phyloP scores from a whole-genome alignment of 2,797 vertebrate genomes.

The Siniperca obscura region DNA sequence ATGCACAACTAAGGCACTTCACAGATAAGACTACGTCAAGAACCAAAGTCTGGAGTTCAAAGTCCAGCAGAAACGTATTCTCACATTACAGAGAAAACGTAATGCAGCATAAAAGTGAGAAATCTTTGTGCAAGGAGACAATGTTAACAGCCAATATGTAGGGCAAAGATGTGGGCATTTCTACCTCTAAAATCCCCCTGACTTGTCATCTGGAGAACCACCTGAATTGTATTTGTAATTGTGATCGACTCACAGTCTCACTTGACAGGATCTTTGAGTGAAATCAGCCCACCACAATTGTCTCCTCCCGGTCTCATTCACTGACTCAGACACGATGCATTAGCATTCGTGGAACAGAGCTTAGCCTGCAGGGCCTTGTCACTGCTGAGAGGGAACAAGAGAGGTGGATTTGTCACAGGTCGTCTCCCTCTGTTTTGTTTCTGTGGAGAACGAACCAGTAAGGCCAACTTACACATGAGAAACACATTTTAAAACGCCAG shows the following conservation, averaged over 20 bases:
- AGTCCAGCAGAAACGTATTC: conserved; percentile 24
- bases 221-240: conserved; percentile 14
- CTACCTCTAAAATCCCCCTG: neutral
- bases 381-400: conserved; percentile 49
- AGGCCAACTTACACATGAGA: neutral
- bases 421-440: conserved; percentile 21
- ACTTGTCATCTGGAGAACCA: neutral
- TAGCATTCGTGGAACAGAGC: conserved; percentile 39
- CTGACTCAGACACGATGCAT: conserved; percentile 29
- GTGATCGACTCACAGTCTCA: neutral
- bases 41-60: conserved; percentile 58
- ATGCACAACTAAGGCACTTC: conserved; percentile 7
- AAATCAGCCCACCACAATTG: conserved; percentile 15
- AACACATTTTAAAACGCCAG: neutral
- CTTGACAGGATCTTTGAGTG: conserved; percentile 29
- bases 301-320: conserved; percentile 18
- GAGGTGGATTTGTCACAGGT: conserved; percentile 54
- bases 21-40: conserved; percentile 32
- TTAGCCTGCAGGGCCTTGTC: conserved; percentile 48
- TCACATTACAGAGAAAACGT: conserved; percentile 15
- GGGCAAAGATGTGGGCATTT: neutral
- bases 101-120: neutral
- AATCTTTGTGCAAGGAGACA: neutral
- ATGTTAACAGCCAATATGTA: neutral
- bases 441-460: conserved; percentile 6